Base-by-base conservation (phyloP, 2,113 vertebrate genomes). In the Ornithorhynchus anatinus region DNA sequence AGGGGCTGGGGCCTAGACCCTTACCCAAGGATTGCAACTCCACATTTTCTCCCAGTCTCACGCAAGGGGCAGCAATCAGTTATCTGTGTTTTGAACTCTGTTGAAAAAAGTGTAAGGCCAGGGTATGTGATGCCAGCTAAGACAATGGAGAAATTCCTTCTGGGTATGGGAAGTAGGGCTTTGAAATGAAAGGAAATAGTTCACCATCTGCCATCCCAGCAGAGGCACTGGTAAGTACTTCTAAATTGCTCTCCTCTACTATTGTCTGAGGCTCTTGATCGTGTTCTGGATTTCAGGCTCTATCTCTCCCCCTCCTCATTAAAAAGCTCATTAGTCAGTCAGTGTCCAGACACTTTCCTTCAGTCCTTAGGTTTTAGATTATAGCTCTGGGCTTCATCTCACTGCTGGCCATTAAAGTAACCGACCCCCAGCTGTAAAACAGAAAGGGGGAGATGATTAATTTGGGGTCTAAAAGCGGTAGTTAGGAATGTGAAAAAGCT, bases 241-340 rank as follows among this genome's bases (percentile, higher is more conserved):
- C 77, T 81, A 86, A 88, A 86, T 87, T 87, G 73, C 77, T 80
- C 79, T 73, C 83, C 77, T 88, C 72, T 48, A 59, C 81, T 69
- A 81, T 88, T 88, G 81, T 88, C 79, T 88, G 77, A 83, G 75
- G 70, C 56, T 68, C 79, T 88, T 87, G 75, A 84, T 86, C 81
- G 75, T 81, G 75, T 86, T 87, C 77, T 75, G 73, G 78, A 86
- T 80, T 85, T 80, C 74, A 77, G 77, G 81, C 79, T 82, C 79
- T 86, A 84, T 85, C 86, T 89, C 38, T 86, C 86, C 83, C 75
- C 83, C 75, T 86, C 83, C 57, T 86, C 73, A 84, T 79, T 83
- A 79, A 75, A 82, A 86, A 79, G 74, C 84, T 89, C 83, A 84
- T 88, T 88, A 86, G 80, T 77, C 77, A 82, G 69, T 71, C 71